phyloP scores from a whole-genome alignment of 2,888 invertebrate species.

The Tupiocoris notatus region DNA sequence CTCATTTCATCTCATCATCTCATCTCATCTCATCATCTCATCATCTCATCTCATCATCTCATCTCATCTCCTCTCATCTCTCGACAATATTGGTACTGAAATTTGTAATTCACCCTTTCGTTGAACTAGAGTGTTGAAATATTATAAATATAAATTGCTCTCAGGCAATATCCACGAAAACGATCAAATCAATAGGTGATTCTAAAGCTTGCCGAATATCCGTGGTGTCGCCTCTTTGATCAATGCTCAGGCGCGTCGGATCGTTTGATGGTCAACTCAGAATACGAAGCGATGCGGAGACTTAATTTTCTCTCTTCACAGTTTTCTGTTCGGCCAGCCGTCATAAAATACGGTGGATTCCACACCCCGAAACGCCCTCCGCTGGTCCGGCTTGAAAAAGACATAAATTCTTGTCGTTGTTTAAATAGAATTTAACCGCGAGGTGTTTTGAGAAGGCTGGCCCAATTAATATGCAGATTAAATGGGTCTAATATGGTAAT shows the following conservation, averaged over 20 bases:
- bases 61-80: no score
- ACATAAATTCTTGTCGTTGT: conserved; percentile 37
- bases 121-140: no score
- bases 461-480: conserved; percentile 40
- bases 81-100: no score
- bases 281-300: conserved; percentile 13
- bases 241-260: conserved; percentile 3
- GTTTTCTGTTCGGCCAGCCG: conserved; percentile 20
- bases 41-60: no score
- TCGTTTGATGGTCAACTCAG: conserved; percentile 16
- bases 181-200: no score
- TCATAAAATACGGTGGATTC: conserved; percentile 25
- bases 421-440: conserved; percentile 34
- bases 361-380: conserved; percentile 16
- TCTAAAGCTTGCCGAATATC: neutral
- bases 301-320: conserved; percentile 21
- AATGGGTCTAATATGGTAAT: conserved; percentile 41
- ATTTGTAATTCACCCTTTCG: no score
- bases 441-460: conserved; percentile 25
- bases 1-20: no score
- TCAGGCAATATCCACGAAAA: no score
- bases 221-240: conserved; percentile 15
- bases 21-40: no score
- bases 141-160: no score
- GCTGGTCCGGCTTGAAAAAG: conserved; percentile 24